These are phyloP conservation scores for Neosilurus hyrtlii DNA, from an alignment of 2,797 vertebrate species.

Conservation along the genomic window DNA sequence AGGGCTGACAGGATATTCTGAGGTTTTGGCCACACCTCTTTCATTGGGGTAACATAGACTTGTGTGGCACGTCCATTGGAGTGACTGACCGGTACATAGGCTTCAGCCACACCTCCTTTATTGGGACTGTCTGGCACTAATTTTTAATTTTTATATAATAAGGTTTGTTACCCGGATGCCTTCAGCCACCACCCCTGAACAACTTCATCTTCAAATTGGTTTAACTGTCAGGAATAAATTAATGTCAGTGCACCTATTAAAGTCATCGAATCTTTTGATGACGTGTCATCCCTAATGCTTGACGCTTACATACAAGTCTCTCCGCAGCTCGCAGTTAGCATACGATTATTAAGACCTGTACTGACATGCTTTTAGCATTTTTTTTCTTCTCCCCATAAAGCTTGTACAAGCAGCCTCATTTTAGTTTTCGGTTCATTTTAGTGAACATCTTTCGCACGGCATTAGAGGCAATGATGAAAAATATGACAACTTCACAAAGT, in stretches of 20 bases:
- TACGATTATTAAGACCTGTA: constrained; percentile 17
- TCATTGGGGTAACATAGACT: background rate
- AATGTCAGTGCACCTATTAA: constrained; percentile 8
- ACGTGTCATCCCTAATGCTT: background rate
- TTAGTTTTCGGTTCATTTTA: constrained; percentile 27
- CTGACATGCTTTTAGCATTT: constrained; percentile 27
- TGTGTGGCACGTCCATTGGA: background rate
- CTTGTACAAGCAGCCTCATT: constrained; percentile 22
- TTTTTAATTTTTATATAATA: background rate
- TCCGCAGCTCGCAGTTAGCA: constrained; percentile 6
- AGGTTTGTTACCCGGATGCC: background rate
- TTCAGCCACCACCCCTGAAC: background rate
- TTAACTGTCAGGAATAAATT: background rate
- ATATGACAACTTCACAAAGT: constrained; percentile 52
- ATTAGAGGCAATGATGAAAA: constrained; percentile 61
- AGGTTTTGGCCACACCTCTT: background rate
- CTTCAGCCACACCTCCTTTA: background rate
- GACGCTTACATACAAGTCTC: background rate
- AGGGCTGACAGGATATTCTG: background rate
- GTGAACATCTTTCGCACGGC: constrained; percentile 54
- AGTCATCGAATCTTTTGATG: background rate
- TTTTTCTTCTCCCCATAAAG: constrained; percentile 56
- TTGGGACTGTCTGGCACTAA: background rate
- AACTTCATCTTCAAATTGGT: background rate
- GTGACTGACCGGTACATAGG: background rate